A percentile compares a stretch with the other conserved stretches of the same genome.
Evolutionary conservation across 1,140 invertebrate species (phyloP).

Genomic region (Drosophila bipectinata): DNA sequence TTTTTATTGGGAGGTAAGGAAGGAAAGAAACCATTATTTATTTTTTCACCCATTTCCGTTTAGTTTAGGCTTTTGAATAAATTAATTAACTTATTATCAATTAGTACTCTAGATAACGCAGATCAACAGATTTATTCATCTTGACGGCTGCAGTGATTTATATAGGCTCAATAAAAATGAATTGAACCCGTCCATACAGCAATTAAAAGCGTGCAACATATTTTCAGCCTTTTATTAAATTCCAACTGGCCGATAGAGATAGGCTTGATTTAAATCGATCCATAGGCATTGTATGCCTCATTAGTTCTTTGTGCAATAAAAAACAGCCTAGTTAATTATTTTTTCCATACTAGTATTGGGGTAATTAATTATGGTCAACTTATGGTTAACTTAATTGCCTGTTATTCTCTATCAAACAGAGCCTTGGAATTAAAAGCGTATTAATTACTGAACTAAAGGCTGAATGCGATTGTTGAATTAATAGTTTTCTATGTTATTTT

Average conservation of each 20-base stretch:
- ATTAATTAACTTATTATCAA: constrained; percentile 7
- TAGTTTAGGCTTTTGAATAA: not conserved
- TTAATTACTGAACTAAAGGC: constrained; percentile 13
- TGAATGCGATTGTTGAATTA: not conserved
- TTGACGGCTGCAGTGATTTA: constrained; percentile 4
- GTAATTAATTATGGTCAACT: constrained; percentile 55
- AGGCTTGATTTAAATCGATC: constrained; percentile 32
- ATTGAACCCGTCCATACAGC: constrained; percentile 6
- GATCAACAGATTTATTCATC: constrained; percentile 3
- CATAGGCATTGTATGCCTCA: constrained; percentile 44
- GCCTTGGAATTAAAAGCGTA: constrained; percentile 11
- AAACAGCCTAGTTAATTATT: constrained; percentile 41
- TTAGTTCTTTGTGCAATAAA: constrained; percentile 36
- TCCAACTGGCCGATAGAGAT: not conserved
- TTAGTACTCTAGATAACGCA: not conserved
- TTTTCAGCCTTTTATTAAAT: constrained; percentile 25
- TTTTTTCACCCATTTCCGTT: too few relatives aligned
- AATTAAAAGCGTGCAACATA: constrained; percentile 19
- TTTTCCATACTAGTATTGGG: constrained; percentile 24
- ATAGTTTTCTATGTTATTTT: not conserved
- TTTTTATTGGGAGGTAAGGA: not conserved
- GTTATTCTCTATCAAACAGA: constrained; percentile 47
- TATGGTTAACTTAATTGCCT: constrained; percentile 53
- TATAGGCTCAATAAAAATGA: constrained; percentile 1
- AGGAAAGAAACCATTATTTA: too few relatives aligned